Evolutionary conservation across 23 tunicate species (phyloP), one percentile per base, ranked within the genome.

Genomic region (Trididemnum clinides): DNA sequence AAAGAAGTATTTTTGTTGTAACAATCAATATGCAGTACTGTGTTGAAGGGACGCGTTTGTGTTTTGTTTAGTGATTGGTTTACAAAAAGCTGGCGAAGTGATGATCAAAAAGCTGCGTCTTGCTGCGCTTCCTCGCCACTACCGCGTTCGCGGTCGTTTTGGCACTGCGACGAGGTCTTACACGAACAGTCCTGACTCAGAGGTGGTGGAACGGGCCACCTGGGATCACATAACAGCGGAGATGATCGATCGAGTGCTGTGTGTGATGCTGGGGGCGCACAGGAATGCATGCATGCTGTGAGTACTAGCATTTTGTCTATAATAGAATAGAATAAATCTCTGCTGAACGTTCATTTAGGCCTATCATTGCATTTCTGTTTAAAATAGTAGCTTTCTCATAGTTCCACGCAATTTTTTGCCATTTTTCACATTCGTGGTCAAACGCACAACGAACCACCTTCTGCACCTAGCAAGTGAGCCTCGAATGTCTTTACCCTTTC

Each of bases 191-290:
- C n/a, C n/a, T n/a, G 80, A 65, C 0, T 36, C 84, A 39, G 84
- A 65, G 65, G 39, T 89, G 1, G 86, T 83, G 35, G 88, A 83
- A 19, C 34, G 37, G 1, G 75, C 77, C 69, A 83, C 93, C 31
- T 89, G 84, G 84, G 88, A 89, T 1, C 93, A 89, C 35, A 74
- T 89, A 28, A 83, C 93, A 10, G 82, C 57, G 6, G 84, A 76
- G 33, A 83, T 74, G 34, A 44, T 89, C 2, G 35, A 28, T n/a
- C 0, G 83, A 64, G 36, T 83, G 20, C 39, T 89, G 39, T 36
- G 51, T 21, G 34, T 84, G 33, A 34, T 89, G 29, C 88, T 64
- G 25, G 88, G 88, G 6, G 37, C 74, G 5, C 84, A 89, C 69
- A 89, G 94, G 50, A 89, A 84, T 33, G 94, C 94, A 37, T 33